These are phyloP conservation scores for Ibidorhyncha struthersii DNA, from an alignment of 2,113 vertebrate genomes.

Conservation along the genomic window DNA sequence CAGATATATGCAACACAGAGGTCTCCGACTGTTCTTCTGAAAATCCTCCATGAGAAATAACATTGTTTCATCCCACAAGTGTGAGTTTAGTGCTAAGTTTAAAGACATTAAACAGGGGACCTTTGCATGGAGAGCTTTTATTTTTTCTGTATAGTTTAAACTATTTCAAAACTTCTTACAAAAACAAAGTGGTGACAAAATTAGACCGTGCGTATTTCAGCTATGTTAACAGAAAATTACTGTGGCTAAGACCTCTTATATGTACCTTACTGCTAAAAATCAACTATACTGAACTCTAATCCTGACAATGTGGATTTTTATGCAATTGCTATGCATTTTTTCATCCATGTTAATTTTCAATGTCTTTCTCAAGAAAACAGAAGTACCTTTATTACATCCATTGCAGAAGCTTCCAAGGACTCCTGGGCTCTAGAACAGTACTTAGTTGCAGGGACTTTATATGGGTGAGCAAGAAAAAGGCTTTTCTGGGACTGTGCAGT, in stretches of 20 bases:
- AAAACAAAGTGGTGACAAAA: background rate
- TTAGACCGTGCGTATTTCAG: background rate
- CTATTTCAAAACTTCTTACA: background rate
- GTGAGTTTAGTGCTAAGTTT: background rate
- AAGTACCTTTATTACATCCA: background rate
- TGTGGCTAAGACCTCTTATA: background rate
- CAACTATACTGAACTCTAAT: background rate
- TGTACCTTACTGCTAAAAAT: background rate
- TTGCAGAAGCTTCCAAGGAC: background rate
- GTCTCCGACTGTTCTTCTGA: background rate
- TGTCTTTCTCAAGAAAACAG: background rate
- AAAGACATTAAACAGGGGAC: background rate
- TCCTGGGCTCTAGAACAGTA: background rate
- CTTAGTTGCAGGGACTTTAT: background rate
- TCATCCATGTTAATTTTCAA: background rate
- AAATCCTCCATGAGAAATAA: background rate
- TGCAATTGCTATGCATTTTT: background rate
- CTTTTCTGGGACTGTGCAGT: background rate
- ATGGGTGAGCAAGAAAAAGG: background rate
- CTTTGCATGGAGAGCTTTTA: background rate
- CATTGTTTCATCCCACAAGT: background rate
- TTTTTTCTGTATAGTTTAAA: background rate
- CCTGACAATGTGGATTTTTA: background rate
- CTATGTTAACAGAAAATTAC: background rate
- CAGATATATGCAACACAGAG: background rate